Evolutionary conservation across 2,113 vertebrate genomes (phyloP), one percentile per base, ranked within the genome.

Genomic region (Xyliphius kryptos): DNA sequence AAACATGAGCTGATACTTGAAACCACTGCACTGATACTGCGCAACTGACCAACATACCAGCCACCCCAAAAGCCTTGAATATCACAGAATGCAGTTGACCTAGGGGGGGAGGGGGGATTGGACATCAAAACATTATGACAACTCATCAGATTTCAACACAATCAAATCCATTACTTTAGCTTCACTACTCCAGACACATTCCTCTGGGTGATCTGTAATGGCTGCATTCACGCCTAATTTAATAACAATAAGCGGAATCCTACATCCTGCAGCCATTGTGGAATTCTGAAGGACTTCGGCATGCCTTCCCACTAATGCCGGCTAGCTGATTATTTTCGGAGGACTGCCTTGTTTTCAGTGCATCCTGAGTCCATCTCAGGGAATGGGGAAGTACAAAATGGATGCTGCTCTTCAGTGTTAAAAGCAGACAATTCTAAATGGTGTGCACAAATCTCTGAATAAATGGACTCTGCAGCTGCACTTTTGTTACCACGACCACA

Each of bases 121-220:
- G 46, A 53, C 40, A 53, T 53, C 22, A 26, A 67, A 60, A 67
- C 40, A 67, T 59, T 58, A 48, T 56, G 56, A 60, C 49, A 59
- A 32, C 47, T 43, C 17, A 13, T 57, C 16, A 59, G 6, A 37
- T 61, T 55, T 55, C 26, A 14, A 32, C 20, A 61, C 61, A 64
- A 61, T 68, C 63, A 16, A 32, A 71, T 58, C 53, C 15, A 54
- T 53, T 62, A 52, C 56, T 54, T 61, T 16, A 53, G 26, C 61
- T 61, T 68, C 20, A 11, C 61, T 38, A 22, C 20, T 20, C 65
- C 48, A n/a, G 12, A 17, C 48, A 53, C 37, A 62, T 43, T 68
- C 61, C 54, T 61, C 32, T 22, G 73, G 57, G 73, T 49, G 12
- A 48, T 59, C 57, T 38, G 57, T 63, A 69, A 68, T 69, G 73